Evolutionary conservation across 2,113 vertebrate genomes (phyloP).

Genomic region (Albula goreensis): DNA sequence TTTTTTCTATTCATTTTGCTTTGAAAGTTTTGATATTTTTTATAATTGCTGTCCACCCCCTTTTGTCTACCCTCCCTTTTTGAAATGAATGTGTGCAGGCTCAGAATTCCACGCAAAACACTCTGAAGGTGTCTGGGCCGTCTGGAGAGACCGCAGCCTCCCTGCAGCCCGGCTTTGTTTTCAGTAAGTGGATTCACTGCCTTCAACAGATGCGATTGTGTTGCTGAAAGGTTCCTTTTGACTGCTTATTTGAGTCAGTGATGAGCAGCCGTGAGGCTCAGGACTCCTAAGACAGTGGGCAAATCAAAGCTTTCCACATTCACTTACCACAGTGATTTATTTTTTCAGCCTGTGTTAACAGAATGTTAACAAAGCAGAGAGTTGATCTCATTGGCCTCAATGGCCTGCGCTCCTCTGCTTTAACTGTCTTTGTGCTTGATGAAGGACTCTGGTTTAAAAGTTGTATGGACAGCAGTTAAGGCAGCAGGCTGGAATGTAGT

Average conservation of each 20-base stretch:
- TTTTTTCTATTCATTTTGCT: too few relatives aligned
- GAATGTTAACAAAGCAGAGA: neutral
- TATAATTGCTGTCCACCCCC: neutral
- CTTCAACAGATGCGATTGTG: neutral
- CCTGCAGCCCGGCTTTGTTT: conserved; percentile 53
- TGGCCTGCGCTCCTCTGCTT: too few relatives aligned
- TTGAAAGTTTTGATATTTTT: too few relatives aligned
- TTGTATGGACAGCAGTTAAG: neutral
- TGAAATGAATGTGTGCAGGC: neutral
- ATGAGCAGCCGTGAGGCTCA: neutral
- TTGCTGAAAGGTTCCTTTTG: neutral
- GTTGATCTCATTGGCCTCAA: too few relatives aligned
- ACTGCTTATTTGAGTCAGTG: neutral
- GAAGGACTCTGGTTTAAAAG: neutral
- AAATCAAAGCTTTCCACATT: neutral
- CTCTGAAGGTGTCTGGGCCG: conserved; percentile 44
- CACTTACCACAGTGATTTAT: neutral
- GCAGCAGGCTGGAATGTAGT: neutral
- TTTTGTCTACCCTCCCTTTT: neutral
- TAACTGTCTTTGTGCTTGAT: too few relatives aligned
- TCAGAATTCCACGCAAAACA: conserved; percentile 55
- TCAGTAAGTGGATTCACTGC: conserved; percentile 55
- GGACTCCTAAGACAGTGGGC: neutral
- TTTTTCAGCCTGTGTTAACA: neutral
- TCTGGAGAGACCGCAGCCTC: conserved; percentile 41